phyloP scores from a whole-genome alignment of 2,797 vertebrate genomes.

The Poecile montanus region DNA sequence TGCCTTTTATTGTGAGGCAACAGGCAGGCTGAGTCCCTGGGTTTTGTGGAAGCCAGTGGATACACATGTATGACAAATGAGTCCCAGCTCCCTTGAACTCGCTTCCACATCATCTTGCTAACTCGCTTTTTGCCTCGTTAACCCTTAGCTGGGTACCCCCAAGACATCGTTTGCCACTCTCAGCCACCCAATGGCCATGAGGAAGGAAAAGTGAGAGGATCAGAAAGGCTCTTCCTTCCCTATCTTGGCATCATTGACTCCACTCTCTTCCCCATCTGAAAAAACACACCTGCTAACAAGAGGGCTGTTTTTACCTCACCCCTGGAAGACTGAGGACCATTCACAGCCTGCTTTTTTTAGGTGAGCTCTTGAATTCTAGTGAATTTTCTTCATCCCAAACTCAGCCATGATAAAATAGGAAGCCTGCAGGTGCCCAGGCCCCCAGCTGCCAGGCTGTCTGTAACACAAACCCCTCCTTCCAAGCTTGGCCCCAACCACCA shows the following conservation, averaged over 20 bases:
- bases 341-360: neutral
- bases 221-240: neutral
- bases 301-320: neutral
- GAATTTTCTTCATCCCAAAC: neutral
- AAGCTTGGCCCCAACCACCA: neutral
- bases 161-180: neutral
- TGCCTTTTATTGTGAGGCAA: neutral
- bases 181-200: rapidly evolving
- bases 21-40: neutral
- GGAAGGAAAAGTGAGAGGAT: neutral
- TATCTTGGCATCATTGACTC: neutral
- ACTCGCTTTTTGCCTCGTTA: neutral
- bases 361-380: neutral
- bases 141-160: neutral
- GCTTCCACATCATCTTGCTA: neutral
- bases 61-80: slow-evolving; percentile 11
- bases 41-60: slow-evolving; percentile 19
- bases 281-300: neutral
- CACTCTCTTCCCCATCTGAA: neutral
- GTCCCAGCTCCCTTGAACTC: neutral
- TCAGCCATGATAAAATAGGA: neutral
- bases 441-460: neutral
- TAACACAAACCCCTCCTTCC: neutral
- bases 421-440: neutral
- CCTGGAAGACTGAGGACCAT: neutral